Evolutionary conservation across 1,140 invertebrate genomes (phyloP).

Genomic region (Tachypleus tridentatus): DNA sequence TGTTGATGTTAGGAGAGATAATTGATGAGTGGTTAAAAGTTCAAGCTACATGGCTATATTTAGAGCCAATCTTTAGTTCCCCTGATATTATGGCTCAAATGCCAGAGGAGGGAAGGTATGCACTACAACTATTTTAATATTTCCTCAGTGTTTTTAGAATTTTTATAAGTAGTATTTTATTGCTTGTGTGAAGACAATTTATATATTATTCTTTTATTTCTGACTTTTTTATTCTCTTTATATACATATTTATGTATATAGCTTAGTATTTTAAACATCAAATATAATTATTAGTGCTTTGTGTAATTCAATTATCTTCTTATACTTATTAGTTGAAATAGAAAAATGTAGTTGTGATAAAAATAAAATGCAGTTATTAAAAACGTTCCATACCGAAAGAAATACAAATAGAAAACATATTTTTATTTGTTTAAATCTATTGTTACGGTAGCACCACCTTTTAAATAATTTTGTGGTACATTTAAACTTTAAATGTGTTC

Average conservation of each 20-base stretch:
- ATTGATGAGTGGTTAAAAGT: constrained; percentile 93
- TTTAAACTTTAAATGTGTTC: background rate
- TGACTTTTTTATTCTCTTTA: background rate
- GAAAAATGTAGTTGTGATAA: too few species aligned
- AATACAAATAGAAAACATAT: background rate
- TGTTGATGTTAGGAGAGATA: constrained; percentile 55
- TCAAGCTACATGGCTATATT: constrained; percentile 91
- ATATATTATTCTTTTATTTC: background rate
- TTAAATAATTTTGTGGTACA: background rate
- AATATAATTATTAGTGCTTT: constrained; percentile 6
- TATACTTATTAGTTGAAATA: too few species aligned
- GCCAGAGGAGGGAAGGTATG: constrained; percentile 64
- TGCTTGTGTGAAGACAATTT: too few species aligned
- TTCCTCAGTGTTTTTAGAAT: constrained; percentile 24
- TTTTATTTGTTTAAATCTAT: background rate
- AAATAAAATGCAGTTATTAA: too few species aligned
- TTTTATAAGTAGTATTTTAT: background rate
- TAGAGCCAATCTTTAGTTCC: constrained; percentile 94
- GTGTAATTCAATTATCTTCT: too few species aligned
- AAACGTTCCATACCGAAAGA: too few species aligned
- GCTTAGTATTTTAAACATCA: constrained; percentile 20
- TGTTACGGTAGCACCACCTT: background rate
- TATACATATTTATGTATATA: constrained; percentile 6
- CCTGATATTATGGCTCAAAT: constrained; percentile 91
- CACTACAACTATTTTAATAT: background rate